phyloP scores from a whole-genome alignment of 2,888 invertebrate species.

The Subacronicta megacephala region DNA sequence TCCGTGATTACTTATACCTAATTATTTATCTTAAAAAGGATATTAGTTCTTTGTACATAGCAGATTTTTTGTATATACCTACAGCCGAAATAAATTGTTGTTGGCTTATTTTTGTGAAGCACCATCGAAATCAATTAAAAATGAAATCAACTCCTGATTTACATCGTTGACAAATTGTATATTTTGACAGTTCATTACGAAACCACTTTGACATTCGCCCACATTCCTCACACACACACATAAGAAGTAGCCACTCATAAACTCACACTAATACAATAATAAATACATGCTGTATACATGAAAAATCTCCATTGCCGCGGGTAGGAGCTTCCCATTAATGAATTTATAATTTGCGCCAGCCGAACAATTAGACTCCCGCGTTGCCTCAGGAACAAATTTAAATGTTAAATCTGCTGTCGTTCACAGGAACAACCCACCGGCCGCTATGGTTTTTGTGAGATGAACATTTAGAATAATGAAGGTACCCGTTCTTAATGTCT shows the following conservation, averaged over 20 bases:
- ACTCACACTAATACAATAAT: constrained; percentile 12
- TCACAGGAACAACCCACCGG: constrained; percentile 65
- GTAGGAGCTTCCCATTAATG: constrained; percentile 71
- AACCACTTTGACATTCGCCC: constrained; percentile 47
- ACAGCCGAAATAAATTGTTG: background rate
- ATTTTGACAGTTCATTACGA: constrained; percentile 48
- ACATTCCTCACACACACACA: constrained; percentile 23
- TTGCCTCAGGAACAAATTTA: constrained; percentile 76
- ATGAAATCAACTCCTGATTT: constrained; percentile 40
- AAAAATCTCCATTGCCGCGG: constrained; percentile 66
- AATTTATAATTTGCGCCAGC: constrained; percentile 83
- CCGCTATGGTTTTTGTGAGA: constrained; percentile 63
- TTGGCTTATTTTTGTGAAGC: constrained; percentile 17
- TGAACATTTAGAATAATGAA: constrained; percentile 52
- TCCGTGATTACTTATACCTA: no score
- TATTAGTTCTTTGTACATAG: no score
- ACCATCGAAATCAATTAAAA: constrained; percentile 45
- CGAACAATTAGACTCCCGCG: constrained; percentile 74
- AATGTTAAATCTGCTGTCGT: constrained; percentile 74
- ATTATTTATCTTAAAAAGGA: no score
- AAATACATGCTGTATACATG: constrained; percentile 34
- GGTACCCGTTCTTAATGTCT: constrained; percentile 47
- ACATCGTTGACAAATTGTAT: constrained; percentile 35
- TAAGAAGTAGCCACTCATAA: background rate
- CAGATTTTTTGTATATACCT: background rate